phyloP scores from a whole-genome alignment of 2,888 invertebrate species.

The Harmothoe impar region DNA sequence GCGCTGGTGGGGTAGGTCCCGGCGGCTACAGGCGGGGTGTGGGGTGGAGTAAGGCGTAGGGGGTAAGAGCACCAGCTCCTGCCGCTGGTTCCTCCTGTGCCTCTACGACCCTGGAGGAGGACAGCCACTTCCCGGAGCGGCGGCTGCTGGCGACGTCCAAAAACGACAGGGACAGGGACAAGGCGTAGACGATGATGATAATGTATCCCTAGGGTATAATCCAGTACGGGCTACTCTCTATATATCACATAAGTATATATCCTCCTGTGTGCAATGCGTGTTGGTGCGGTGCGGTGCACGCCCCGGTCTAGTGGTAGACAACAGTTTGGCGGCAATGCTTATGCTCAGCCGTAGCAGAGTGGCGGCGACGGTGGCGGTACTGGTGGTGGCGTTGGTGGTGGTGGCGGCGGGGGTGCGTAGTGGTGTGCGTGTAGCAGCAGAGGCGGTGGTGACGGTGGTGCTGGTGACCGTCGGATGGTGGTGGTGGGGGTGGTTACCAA shows the following conservation, averaged over 20 bases:
- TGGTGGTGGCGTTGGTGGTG: conserved; percentile 7
- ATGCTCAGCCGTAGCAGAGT: background rate
- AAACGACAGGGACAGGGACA: background rate
- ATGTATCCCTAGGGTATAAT: conserved; percentile 26
- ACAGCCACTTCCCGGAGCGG: background rate
- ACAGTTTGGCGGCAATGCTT: background rate
- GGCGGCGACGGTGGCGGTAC: background rate
- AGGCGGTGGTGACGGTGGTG: conserved; percentile 7
- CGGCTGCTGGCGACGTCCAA: background rate
- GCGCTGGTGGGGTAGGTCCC: conserved; percentile 10
- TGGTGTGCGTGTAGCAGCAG: background rate
- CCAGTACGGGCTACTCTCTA: background rate
- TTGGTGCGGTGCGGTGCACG: background rate
- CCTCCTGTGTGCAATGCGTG: background rate
- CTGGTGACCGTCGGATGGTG: background rate
- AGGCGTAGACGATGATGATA: background rate
- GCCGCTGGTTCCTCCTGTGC: background rate
- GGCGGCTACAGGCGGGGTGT: background rate
- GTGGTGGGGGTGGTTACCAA: background rate
- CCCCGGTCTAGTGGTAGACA: background rate
- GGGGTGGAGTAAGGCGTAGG: background rate
- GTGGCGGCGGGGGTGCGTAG: background rate
- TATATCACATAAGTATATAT: background rate
- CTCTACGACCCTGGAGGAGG: background rate
- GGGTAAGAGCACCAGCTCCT: background rate